Conservation (phyloP, 2,113 vertebrate genomes). For the Sylvilagus bachmani region DNA sequence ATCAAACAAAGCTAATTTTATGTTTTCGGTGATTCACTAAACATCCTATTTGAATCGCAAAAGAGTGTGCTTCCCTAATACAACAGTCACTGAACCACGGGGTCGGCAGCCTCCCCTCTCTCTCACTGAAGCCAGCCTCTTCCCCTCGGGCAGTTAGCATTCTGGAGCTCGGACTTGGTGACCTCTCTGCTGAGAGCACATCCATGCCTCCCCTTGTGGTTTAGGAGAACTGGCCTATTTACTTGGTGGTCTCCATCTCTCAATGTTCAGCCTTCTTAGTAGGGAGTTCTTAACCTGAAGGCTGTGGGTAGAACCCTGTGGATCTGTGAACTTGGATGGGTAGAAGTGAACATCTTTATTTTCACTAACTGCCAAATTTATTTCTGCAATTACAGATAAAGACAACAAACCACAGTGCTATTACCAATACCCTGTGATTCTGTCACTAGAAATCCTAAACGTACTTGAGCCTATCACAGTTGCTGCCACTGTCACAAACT, state of each 20-base stretch:
- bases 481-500: neutral
- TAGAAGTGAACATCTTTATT: neutral
- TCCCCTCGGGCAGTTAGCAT: no score
- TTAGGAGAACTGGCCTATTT: neutral
- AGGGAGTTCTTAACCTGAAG: neutral
- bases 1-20: constrained; percentile 13
- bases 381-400: neutral
- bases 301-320: no score
- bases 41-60: neutral
- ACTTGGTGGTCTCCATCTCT: neutral
- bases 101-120: neutral
- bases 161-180: neutral
- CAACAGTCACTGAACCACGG: neutral
- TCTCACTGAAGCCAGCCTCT: neutral
- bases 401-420: neutral
- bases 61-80: neutral
- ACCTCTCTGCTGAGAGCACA: neutral
- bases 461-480: neutral
- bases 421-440: neutral
- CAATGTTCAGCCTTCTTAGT: neutral
- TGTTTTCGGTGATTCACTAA: neutral
- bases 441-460: neutral
- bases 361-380: neutral
- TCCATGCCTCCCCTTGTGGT: fast-evolving
- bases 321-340: neutral